Conservation (phyloP, 2,888 invertebrate species). For the Pogonocherus hispidulus region DNA sequence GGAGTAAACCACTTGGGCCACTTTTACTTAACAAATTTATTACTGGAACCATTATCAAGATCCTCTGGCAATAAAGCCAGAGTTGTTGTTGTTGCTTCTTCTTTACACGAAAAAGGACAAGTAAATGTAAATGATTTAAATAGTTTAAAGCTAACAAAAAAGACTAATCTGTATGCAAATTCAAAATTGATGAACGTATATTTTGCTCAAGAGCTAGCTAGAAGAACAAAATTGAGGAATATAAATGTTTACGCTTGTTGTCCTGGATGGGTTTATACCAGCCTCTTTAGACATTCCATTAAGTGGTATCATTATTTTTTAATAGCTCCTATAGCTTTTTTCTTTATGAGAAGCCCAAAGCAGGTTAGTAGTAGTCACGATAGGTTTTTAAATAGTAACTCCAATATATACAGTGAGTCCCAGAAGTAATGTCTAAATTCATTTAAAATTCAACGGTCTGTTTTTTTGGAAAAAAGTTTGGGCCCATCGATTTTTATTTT, state of each 20-base stretch:
- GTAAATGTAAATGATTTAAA: conserved; percentile 80
- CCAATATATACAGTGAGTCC: no score
- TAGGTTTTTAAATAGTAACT: not conserved
- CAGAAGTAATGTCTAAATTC: no score
- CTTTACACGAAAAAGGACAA: conserved; percentile 78
- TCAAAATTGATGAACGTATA: conserved; percentile 85
- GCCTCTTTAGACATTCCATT: conserved; percentile 76
- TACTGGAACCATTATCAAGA: conserved; percentile 70
- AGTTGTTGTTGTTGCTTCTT: conserved; percentile 80
- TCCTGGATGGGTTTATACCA: conserved; percentile 86
- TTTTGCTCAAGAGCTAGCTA: conserved; percentile 77
- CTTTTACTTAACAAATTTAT: conserved; percentile 85
- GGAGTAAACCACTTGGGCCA: conserved; percentile 89
- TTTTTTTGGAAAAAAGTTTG: no score
- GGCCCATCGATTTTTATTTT: no score
- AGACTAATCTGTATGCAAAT: conserved; percentile 76
- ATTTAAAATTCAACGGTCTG: no score
- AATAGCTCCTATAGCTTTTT: conserved; percentile 78
- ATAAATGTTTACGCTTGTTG: conserved; percentile 79
- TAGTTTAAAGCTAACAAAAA: conserved; percentile 69
- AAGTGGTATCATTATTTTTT: conserved; percentile 82
- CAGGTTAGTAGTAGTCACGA: conserved; percentile 72
- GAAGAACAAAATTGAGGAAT: conserved; percentile 71
- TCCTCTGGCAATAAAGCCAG: conserved; percentile 68
- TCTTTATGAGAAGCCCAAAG: conserved; percentile 80